Evolutionary conservation across 2,797 vertebrate genomes (phyloP), one percentile per base, ranked within the genome.

Genomic region (Nyctibius grandis): DNA sequence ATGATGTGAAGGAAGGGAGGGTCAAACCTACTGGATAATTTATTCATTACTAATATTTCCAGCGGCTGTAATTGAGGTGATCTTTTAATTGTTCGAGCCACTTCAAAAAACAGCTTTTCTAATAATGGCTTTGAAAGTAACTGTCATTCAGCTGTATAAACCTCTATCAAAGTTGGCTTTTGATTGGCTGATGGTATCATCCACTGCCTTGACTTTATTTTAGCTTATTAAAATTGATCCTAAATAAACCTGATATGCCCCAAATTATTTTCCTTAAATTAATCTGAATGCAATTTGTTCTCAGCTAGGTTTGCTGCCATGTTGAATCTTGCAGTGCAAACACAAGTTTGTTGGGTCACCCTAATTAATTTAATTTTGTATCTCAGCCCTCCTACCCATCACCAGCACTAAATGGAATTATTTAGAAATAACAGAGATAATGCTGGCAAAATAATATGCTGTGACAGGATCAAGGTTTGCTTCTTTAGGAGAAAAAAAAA

Each of bases 181-280:
- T 91, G 82, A 80, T 68, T 88, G 94, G 95, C 91, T 97, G 95
- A 93, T 95, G 88, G 64, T 77, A 96, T 96, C 92, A 90, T 91
- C 91, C 60, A 21, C 50, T 40, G 88, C 89, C 93, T 94, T 75
- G 92, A 82, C 96, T 97, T 95, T 96, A 97, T 97, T 97, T 96
- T 93, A 95, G 96, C 97, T 97, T 96, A 94, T 97, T 98, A 97
- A 97, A 97, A 98, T 92, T 90, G 97, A 98, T 97, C 94, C 97
- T 97, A 97, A 97, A 97, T 95, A 97, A 97, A 98, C 95, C 91
- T 96, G 97, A 98, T 97, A 97, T 96, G 93, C 54, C 61, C 92
- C 76, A 57, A 97, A 97, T 97, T 96, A 97, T 97, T 97, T 97
- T 82, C 60, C 91, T 88, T 31, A 88, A 97, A 97, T 97, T 97